Percentiles rank a stretch among this genome's conserved stretches.
These are phyloP conservation scores for Microtus pennsylvanicus DNA, from an alignment of 2,113 vertebrate genomes.

Conservation along the genomic window DNA sequence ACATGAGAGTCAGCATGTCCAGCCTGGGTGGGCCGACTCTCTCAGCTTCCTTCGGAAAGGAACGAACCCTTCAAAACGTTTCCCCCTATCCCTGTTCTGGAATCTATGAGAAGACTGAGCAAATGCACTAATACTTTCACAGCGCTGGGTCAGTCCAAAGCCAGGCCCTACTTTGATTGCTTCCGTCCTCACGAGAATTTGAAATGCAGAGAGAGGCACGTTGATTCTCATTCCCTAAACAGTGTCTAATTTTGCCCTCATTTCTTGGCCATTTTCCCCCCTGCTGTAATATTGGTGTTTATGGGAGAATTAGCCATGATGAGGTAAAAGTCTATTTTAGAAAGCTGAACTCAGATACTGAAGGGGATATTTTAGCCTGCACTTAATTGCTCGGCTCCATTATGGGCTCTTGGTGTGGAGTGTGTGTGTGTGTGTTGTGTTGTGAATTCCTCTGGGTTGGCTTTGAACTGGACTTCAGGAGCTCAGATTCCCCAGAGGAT, in stretches of 20 bases:
- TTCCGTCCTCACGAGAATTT: not conserved
- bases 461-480: not conserved
- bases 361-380: slow-evolving; percentile 51
- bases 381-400: slow-evolving; percentile 31
- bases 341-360: slow-evolving; percentile 65
- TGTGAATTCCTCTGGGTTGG: slow-evolving; percentile 44
- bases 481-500: not conserved
- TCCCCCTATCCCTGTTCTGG: not conserved
- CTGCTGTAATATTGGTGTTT: slow-evolving; percentile 33
- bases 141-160: not conserved
- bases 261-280: slow-evolving; percentile 50
- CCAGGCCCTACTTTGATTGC: not conserved
- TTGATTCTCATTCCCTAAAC: slow-evolving; percentile 14
- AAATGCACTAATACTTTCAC: not conserved
- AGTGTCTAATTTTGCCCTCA: not conserved
- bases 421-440: not conserved
- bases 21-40: not conserved
- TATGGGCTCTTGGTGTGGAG: not conserved
- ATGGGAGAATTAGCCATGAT: slow-evolving; percentile 59
- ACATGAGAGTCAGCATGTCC: not conserved
- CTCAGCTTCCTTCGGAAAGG: not conserved
- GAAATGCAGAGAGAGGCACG: not conserved
- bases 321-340: slow-evolving; percentile 68
- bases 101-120: not conserved
- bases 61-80: not conserved